Evolutionary conservation across 2,113 vertebrate genomes (phyloP).

Genomic region (Deroptyus accipitrinus): DNA sequence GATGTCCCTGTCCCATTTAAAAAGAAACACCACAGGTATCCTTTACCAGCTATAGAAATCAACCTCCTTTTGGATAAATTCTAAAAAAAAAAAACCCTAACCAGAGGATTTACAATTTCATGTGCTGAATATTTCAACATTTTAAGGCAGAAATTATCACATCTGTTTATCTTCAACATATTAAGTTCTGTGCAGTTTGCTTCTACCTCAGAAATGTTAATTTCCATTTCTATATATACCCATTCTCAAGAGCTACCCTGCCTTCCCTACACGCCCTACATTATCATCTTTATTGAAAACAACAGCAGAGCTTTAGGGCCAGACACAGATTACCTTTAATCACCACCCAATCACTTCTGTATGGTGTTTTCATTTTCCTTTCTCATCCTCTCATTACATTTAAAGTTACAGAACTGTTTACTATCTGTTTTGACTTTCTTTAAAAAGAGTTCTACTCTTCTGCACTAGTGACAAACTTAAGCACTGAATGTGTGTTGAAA

Average conservation of each 20-base stretch:
- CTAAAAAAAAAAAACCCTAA: not conserved
- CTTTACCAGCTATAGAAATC: not conserved
- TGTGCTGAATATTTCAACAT: not conserved
- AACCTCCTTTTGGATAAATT: not conserved
- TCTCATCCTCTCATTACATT: not conserved
- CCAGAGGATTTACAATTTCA: not conserved
- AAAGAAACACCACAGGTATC: not conserved
- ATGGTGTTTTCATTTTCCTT: not conserved
- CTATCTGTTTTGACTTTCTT: not conserved
- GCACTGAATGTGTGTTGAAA: not conserved
- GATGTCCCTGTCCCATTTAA: not conserved
- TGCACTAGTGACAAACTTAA: not conserved
- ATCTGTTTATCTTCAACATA: not conserved
- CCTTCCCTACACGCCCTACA: not conserved
- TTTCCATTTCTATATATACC: not conserved
- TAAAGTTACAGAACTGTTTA: not conserved
- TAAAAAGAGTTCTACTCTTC: not conserved
- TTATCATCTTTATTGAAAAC: constrained; percentile 3
- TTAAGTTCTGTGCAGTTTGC: not conserved
- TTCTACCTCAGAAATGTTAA: constrained; percentile 6
- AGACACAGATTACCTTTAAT: not conserved
- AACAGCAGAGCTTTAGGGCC: not conserved
- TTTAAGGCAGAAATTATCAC: not conserved
- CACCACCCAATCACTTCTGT: not conserved
- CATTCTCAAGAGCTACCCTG: not conserved